phyloP scores from a whole-genome alignment of 1,140 invertebrate genomes.

The Nilaparvata lugens region DNA sequence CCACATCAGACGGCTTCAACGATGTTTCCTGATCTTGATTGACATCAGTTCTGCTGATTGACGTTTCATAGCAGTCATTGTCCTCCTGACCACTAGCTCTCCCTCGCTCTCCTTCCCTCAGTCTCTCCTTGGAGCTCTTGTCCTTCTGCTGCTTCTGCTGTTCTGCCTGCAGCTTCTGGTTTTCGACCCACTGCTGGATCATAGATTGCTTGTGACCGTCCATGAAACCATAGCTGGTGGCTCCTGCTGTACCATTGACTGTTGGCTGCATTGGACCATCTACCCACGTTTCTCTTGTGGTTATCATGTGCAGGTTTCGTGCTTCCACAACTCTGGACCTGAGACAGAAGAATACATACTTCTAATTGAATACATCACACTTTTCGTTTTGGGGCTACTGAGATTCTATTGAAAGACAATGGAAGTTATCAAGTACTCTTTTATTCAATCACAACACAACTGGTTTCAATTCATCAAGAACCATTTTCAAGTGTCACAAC shows the following conservation, averaged over 20 bases:
- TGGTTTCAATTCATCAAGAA: too few species aligned
- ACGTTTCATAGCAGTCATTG: conserved; percentile 25
- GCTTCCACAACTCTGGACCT: conserved; percentile 41
- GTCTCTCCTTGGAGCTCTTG: neutral
- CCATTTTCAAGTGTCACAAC: too few species aligned
- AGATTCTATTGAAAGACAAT: too few species aligned
- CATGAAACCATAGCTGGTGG: conserved; percentile 57
- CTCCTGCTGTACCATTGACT: neutral
- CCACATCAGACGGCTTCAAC: too few species aligned
- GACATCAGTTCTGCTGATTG: neutral
- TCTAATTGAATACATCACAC: too few species aligned
- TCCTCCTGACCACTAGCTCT: conserved; percentile 30
- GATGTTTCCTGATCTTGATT: too few species aligned
- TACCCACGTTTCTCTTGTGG: conserved; percentile 88
- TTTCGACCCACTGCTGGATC: conserved; percentile 90
- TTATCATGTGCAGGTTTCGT: conserved; percentile 39
- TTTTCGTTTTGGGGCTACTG: too few species aligned
- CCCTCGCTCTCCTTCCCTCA: conserved; percentile 16
- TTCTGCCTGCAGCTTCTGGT: conserved; percentile 68
- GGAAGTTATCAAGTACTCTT: too few species aligned
- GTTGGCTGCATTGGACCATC: conserved; percentile 57
- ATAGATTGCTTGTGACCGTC: conserved; percentile 84
- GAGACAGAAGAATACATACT: too few species aligned
- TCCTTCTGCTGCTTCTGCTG: conserved; percentile 20
- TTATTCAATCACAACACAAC: too few species aligned